These are phyloP conservation scores for Podilymbus podiceps DNA, from an alignment of 2,113 vertebrate genomes.

Conservation along the genomic window DNA sequence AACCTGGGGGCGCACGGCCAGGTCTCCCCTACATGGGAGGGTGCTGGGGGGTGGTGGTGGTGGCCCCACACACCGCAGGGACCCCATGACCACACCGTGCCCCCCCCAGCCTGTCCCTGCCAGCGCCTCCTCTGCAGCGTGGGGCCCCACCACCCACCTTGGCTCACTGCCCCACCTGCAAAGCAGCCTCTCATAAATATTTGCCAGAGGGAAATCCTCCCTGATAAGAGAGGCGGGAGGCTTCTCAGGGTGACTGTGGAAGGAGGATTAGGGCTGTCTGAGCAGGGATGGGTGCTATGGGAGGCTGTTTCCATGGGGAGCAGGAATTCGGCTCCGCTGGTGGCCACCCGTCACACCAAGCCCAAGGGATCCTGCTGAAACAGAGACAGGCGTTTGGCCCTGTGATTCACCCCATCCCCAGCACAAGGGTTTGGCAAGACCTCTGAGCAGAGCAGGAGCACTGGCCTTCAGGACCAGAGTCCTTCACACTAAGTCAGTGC, in stretches of 20 bases:
- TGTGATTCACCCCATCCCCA: neutral
- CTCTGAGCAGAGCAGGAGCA: neutral
- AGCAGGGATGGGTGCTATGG: slow-evolving; percentile 35
- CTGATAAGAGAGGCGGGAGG: slow-evolving; percentile 64
- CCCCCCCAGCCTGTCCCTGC: neutral
- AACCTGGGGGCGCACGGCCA: accelerated
- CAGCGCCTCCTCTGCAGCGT: accelerated
- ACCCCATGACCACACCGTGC: accelerated
- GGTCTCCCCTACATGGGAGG: accelerated
- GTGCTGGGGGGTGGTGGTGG: accelerated
- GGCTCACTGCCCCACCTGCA: neutral
- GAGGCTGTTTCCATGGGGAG: slow-evolving; percentile 74
- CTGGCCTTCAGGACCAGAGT: neutral
- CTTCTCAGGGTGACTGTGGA: slow-evolving; percentile 54
- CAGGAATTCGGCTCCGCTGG: slow-evolving; percentile 70
- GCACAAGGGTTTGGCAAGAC: accelerated
- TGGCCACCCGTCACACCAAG: neutral
- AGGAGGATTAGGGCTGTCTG: slow-evolving; percentile 68
- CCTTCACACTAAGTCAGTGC: accelerated
- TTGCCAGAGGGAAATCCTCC: slow-evolving; percentile 63
- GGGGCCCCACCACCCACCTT: neutral
- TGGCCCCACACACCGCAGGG: accelerated
- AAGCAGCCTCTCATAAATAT: slow-evolving; percentile 55
- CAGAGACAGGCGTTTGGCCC: accelerated
- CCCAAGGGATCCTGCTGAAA: neutral